Evolutionary conservation across 2,797 vertebrate species (phyloP).

Genomic region (Cyclopterus lumpus): DNA sequence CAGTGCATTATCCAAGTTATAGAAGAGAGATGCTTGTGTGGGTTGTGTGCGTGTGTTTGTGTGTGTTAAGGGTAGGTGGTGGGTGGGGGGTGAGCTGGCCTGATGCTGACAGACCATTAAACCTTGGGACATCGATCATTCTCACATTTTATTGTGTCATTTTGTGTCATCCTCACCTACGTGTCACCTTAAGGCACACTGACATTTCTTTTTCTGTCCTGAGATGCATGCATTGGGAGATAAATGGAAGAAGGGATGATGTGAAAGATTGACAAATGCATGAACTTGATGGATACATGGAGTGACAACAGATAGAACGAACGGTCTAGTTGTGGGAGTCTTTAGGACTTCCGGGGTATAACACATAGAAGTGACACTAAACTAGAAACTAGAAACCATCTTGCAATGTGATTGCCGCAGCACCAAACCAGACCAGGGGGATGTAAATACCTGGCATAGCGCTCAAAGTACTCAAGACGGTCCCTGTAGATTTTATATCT

Average conservation of each 20-base stretch:
- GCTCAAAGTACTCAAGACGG: neutral
- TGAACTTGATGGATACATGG: conserved; percentile 21
- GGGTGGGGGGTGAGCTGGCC: conserved; percentile 9
- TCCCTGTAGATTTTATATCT: conserved; percentile 10
- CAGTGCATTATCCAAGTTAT: conserved; percentile 3
- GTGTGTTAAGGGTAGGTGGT: neutral
- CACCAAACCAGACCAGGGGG: too few relatives aligned
- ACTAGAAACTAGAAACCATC: neutral
- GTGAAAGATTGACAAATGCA: conserved; percentile 32
- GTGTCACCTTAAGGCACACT: conserved; percentile 56
- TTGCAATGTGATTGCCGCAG: too few relatives aligned
- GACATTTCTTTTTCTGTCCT: conserved; percentile 53
- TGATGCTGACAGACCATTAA: conserved; percentile 29
- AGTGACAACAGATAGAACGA: conserved; percentile 26
- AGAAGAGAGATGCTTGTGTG: neutral
- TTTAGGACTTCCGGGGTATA: neutral
- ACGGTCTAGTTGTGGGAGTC: neutral
- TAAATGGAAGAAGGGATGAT: conserved; percentile 41
- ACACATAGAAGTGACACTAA: neutral
- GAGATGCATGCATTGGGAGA: conserved; percentile 41
- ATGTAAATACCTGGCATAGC: neutral
- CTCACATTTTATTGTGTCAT: conserved; percentile 51
- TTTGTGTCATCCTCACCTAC: conserved; percentile 34
- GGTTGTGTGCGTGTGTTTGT: conserved; percentile 4
- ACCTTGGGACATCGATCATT: conserved; percentile 53